A percentile compares a stretch with the other conserved stretches of the same genome.
These are phyloP conservation scores for Drosophila suboccidentalis DNA, from an alignment of 2,888 invertebrate genomes.

Conservation along the genomic window DNA sequence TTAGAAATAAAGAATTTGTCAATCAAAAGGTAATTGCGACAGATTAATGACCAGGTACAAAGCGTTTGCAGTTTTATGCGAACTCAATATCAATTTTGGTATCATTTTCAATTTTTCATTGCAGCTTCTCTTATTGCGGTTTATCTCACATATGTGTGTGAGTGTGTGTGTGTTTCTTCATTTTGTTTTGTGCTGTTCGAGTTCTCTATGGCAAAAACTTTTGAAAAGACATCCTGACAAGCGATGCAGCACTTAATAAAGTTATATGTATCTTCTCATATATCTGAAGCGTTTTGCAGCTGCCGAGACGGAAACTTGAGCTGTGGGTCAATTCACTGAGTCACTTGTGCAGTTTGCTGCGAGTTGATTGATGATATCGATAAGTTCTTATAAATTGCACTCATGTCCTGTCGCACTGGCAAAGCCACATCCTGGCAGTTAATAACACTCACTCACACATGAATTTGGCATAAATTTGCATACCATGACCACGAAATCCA, in stretches of 20 bases:
- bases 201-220: slow-evolving; percentile 33
- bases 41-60: slow-evolving; percentile 47
- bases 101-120: slow-evolving; percentile 9
- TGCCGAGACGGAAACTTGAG: slow-evolving; percentile 34
- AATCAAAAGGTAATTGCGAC: slow-evolving; percentile 32
- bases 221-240: slow-evolving; percentile 41
- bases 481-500: slow-evolving; percentile 12
- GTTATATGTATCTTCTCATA: slow-evolving; percentile 55
- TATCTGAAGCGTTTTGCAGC: slow-evolving; percentile 34
- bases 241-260: slow-evolving; percentile 66
- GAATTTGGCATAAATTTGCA: slow-evolving; percentile 39
- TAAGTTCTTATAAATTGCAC: slow-evolving; percentile 82
- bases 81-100: slow-evolving; percentile 47
- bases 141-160: background rate
- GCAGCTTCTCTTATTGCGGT: slow-evolving; percentile 13
- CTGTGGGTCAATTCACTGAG: slow-evolving; percentile 31
- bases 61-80: slow-evolving; percentile 18
- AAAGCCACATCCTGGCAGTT: slow-evolving; percentile 31
- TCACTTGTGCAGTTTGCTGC: slow-evolving; percentile 16
- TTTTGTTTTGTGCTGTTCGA: slow-evolving; percentile 6
- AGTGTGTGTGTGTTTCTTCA: background rate
- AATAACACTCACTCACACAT: slow-evolving; percentile 9
- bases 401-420: slow-evolving; percentile 39
- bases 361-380: slow-evolving; percentile 83
- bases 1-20: slow-evolving; percentile 3